phyloP scores from a whole-genome alignment of 2,113 vertebrate species.

The Ranitomeya variabilis region DNA sequence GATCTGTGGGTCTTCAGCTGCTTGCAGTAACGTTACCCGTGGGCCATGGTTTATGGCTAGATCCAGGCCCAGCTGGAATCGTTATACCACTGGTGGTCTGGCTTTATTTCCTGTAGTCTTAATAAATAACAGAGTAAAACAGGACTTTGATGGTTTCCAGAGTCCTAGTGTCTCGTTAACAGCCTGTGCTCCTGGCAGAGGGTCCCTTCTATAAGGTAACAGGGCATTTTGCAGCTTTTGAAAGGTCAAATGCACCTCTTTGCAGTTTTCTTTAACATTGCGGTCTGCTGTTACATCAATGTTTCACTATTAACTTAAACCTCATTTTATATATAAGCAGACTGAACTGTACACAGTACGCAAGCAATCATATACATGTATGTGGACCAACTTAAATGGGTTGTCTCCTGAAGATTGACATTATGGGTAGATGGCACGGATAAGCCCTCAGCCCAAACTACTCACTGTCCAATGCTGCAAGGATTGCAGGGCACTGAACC shows the following conservation, averaged over 20 bases:
- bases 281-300: neutral
- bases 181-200: constrained; percentile 39
- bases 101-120: constrained; percentile 57
- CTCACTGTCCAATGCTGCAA: no score
- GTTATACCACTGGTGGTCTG: constrained; percentile 53
- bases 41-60: constrained; percentile 50
- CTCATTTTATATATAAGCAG: neutral
- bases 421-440: no score
- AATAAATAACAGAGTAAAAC: constrained; percentile 56
- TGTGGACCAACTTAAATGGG: neutral
- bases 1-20: neutral
- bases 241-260: constrained; percentile 16
- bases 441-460: no score
- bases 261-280: neutral
- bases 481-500: no score
- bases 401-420: no score
- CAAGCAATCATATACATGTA: neutral
- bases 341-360: neutral
- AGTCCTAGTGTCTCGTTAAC: constrained; percentile 51
- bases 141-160: constrained; percentile 56
- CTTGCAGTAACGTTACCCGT: constrained; percentile 33
- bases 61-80: constrained; percentile 49
- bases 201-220: constrained; percentile 38
- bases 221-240: constrained; percentile 19
- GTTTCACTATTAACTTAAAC: neutral